phyloP scores from a whole-genome alignment of 2,797 vertebrate genomes.

The Mormyrops boulengeri region DNA sequence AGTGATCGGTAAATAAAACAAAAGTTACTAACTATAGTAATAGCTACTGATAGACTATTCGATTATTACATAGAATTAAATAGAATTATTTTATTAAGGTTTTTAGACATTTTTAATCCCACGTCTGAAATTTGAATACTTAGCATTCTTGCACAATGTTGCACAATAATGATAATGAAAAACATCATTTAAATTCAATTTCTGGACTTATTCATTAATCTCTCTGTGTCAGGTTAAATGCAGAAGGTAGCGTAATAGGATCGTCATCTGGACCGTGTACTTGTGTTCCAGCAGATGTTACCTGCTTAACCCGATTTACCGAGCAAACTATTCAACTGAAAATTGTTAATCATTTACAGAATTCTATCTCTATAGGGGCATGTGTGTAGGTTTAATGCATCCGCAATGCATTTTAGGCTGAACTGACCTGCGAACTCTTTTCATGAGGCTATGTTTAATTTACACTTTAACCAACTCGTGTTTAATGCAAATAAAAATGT shows the following conservation, averaged over 20 bases:
- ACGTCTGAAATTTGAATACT: neutral
- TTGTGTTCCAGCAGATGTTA: neutral
- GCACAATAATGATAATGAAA: neutral
- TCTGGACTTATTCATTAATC: neutral
- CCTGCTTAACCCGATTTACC: constrained; percentile 5
- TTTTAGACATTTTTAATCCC: neutral
- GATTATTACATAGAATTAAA: neutral
- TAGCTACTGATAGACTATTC: neutral
- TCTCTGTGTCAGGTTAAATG: neutral
- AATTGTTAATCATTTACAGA: constrained; percentile 14
- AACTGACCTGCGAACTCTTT: neutral
- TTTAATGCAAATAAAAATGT: neutral
- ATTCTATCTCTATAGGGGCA: neutral
- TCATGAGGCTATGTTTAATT: constrained; percentile 1
- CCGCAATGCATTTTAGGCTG: neutral
- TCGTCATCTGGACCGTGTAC: neutral
- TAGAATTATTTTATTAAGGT: neutral
- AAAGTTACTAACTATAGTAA: neutral
- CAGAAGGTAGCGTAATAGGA: neutral
- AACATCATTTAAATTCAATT: neutral
- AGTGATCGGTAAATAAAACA: constrained; percentile 1
- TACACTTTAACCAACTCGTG: neutral
- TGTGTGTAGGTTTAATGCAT: neutral
- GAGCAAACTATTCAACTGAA: constrained; percentile 5
- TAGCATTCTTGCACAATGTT: neutral